Evolutionary conservation across 2,888 invertebrate genomes (phyloP).

Genomic region (Drosophila cyrtoloma): DNA sequence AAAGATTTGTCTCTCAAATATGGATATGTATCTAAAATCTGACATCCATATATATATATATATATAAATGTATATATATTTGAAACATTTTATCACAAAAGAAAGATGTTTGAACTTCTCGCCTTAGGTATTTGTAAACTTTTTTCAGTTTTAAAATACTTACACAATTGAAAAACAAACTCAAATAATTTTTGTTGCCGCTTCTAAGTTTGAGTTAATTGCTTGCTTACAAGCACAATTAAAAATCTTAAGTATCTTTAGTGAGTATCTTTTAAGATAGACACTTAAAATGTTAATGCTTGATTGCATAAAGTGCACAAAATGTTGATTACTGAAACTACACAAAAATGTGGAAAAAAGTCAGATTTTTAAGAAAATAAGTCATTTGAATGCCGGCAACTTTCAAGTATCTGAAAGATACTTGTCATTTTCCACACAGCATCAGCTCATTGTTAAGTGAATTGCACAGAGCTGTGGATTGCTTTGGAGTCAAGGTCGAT

Average conservation of each 20-base stretch:
- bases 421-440: background rate
- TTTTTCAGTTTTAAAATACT: background rate
- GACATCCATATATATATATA: background rate
- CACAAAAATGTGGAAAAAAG: background rate
- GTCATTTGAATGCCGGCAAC: background rate
- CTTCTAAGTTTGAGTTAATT: background rate
- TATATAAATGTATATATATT: background rate
- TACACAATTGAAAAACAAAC: background rate
- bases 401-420: slow-evolving; percentile 2
- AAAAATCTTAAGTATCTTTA: background rate
- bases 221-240: background rate
- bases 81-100: too few relatives aligned
- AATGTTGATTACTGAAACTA: background rate
- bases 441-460: slow-evolving; percentile 4
- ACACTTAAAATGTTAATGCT: background rate
- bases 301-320: background rate
- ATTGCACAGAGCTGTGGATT: slow-evolving; percentile 13
- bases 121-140: background rate
- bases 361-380: background rate
- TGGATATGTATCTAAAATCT: background rate
- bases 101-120: background rate
- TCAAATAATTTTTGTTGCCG: background rate
- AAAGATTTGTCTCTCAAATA: background rate
- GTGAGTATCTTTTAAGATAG: background rate
- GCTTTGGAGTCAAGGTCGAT: slow-evolving; percentile 66